Evolutionary conservation across 1,140 invertebrate species (phyloP).

Genomic region (Cryptotermes secundus): DNA sequence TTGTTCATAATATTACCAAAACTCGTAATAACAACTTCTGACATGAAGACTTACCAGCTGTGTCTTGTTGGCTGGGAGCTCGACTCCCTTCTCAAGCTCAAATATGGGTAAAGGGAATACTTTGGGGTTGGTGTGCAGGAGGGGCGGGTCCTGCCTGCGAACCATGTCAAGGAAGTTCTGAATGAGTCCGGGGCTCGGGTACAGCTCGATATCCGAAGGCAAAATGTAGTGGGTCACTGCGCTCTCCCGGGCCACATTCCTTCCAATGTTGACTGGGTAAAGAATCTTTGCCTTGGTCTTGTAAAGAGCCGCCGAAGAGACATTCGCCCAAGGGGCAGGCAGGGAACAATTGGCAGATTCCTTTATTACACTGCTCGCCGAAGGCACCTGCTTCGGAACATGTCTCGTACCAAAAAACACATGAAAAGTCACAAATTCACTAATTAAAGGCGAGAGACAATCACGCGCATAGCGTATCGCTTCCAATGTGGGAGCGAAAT

Average conservation of each 20-base stretch:
- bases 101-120: constrained; percentile 82
- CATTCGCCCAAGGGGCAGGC: constrained; percentile 67
- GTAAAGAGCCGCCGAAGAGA: constrained; percentile 65
- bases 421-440: constrained; percentile 79
- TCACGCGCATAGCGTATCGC: constrained; percentile 68
- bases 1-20: no score
- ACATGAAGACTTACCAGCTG: constrained; percentile 53
- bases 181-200: constrained; percentile 77
- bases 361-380: constrained; percentile 55
- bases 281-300: constrained; percentile 76
- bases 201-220: constrained; percentile 85
- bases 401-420: constrained; percentile 83
- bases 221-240: constrained; percentile 81
- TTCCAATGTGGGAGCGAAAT: constrained; percentile 63
- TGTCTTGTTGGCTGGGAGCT: constrained; percentile 62
- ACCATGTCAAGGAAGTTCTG: constrained; percentile 80
- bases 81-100: constrained; percentile 64
- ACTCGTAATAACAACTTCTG: no score
- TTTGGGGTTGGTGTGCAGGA: constrained; percentile 66
- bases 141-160: constrained; percentile 62
- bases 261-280: constrained; percentile 85
- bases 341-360: constrained; percentile 65
- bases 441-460: constrained; percentile 63
- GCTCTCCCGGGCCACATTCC: constrained; percentile 80
- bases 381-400: constrained; percentile 72